phyloP scores from a whole-genome alignment of 2,888 invertebrate genomes.

The Rugalucina vietnamica region DNA sequence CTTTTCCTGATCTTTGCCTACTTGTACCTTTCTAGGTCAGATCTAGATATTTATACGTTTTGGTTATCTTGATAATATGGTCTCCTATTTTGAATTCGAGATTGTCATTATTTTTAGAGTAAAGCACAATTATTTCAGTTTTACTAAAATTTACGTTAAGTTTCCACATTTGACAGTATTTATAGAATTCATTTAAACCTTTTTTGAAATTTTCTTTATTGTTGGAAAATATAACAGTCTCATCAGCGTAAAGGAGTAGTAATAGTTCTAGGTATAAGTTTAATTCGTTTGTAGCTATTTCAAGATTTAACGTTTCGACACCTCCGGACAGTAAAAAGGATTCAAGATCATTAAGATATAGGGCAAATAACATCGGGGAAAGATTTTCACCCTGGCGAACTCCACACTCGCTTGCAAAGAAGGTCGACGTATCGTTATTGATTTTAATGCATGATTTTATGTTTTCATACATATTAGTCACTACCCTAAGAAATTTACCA shows the following conservation, averaged over 20 bases:
- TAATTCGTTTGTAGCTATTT: neutral
- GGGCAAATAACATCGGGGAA: neutral
- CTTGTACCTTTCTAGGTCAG: too few species aligned
- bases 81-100: neutral
- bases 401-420: neutral
- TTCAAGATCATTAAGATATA: neutral
- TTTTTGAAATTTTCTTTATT: neutral
- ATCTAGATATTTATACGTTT: constrained; percentile 18
- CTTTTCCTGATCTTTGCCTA: too few species aligned
- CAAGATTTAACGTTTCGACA: neutral
- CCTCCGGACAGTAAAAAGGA: neutral
- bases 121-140: constrained; percentile 30
- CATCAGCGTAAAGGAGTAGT: neutral
- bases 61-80: neutral
- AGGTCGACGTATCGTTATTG: neutral
- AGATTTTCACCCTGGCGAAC: constrained; percentile 4
- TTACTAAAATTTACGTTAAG: neutral
- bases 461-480: neutral
- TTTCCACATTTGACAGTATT: neutral
- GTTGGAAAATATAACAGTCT: neutral
- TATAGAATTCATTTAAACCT: neutral
- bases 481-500: neutral
- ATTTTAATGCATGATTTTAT: neutral
- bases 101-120: neutral
- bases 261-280: neutral